A percentile compares a stretch with the other conserved stretches of the same genome.
These are phyloP conservation scores for Cataglyphis albicans DNA, from an alignment of 2,888 invertebrate genomes.

Conservation along the genomic window DNA sequence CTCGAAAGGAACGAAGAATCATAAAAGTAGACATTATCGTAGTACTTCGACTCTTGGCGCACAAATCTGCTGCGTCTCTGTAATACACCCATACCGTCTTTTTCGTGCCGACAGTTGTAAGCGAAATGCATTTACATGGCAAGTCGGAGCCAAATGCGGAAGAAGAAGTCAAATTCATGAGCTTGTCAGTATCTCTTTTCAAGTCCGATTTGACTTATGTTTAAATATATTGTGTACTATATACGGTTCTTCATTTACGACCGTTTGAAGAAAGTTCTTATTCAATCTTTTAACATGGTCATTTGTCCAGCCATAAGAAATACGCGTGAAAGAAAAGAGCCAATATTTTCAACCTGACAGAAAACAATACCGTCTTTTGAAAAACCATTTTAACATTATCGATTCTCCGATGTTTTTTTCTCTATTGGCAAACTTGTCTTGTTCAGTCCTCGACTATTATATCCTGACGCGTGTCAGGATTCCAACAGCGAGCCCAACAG, in stretches of 20 bases:
- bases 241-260: background rate
- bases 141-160: constrained; percentile 52
- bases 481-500: constrained; percentile 45
- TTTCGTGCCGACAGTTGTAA: constrained; percentile 56
- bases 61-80: constrained; percentile 22
- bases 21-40: constrained; percentile 43
- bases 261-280: constrained; percentile 4
- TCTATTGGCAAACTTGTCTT: constrained; percentile 22
- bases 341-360: background rate
- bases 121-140: constrained; percentile 37
- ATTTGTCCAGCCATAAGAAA: constrained; percentile 7
- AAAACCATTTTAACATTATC: constrained; percentile 9
- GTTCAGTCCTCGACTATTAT: constrained; percentile 15
- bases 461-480: constrained; percentile 56
- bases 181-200: constrained; percentile 59
- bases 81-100: constrained; percentile 27
- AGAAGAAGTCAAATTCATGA: constrained; percentile 66
- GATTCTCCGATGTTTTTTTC: constrained; percentile 55
- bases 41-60: constrained; percentile 35
- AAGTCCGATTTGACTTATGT: constrained; percentile 59
- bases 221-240: constrained; percentile 53
- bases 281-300: constrained; percentile 22
- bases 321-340: background rate
- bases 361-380: constrained; percentile 47
- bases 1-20: constrained; percentile 33